Evolutionary conservation across 2,113 vertebrate species (phyloP).

Genomic region (Lycaon pictus): DNA sequence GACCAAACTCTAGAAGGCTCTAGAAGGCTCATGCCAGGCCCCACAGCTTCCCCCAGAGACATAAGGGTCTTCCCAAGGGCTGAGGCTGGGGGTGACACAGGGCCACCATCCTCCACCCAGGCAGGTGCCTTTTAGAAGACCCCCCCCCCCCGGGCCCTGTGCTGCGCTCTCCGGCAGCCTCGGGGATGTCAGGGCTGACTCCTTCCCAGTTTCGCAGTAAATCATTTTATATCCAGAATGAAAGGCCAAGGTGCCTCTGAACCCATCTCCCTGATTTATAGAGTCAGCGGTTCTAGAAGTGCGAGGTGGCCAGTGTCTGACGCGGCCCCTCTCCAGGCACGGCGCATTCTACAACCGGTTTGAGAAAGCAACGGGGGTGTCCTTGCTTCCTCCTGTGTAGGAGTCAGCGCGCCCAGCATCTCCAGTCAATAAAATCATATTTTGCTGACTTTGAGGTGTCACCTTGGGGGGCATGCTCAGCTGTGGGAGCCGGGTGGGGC

Average conservation of each 20-base stretch:
- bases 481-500: fast-evolving
- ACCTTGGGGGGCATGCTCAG: background rate
- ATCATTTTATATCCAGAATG: background rate
- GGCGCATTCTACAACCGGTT: conserved; percentile 36
- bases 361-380: conserved; percentile 12
- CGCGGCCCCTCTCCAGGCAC: background rate
- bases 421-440: conserved; percentile 21
- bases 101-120: fast-evolving
- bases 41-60: background rate
- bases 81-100: fast-evolving
- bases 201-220: background rate
- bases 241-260: background rate
- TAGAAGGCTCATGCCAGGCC: background rate
- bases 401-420: background rate
- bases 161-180: background rate
- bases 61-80: fast-evolving
- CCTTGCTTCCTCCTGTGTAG: background rate
- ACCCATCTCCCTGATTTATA: conserved; percentile 55
- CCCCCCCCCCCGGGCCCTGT: fast-evolving
- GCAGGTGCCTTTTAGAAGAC: background rate
- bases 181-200: fast-evolving
- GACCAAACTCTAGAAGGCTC: too few relatives aligned
- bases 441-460: conserved; percentile 55
- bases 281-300: background rate
- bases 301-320: background rate